Evolutionary conservation across 2,113 vertebrate species (phyloP).

Genomic region (Barbus barbus): DNA sequence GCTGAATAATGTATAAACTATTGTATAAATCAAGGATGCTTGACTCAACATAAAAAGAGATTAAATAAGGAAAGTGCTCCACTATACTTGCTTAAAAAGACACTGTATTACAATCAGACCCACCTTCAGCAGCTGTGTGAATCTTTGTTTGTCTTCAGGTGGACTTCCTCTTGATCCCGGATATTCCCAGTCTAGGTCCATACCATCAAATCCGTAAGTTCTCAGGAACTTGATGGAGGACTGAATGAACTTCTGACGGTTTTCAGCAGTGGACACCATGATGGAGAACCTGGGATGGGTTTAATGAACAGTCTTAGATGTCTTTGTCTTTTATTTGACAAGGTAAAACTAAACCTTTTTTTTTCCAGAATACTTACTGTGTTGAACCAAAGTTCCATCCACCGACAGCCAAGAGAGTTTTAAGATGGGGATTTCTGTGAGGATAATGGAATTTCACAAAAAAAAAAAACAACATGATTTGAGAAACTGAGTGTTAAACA

Average conservation of each 20-base stretch:
- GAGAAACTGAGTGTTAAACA: background rate
- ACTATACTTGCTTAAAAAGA: background rate
- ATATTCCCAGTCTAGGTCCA: conserved; percentile 84
- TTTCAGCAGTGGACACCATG: conserved; percentile 70
- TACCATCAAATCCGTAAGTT: conserved; percentile 79
- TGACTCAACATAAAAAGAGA: no score
- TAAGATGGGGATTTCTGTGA: conserved; percentile 80
- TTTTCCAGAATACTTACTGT: conserved; percentile 73
- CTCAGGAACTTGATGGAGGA: conserved; percentile 78
- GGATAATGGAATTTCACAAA: conserved; percentile 27
- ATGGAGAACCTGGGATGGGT: conserved; percentile 73
- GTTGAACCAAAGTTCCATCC: conserved; percentile 84
- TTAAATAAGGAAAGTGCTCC: no score
- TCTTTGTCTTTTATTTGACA: background rate
- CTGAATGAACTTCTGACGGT: conserved; percentile 78
- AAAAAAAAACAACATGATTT: background rate
- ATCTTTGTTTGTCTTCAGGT: conserved; percentile 77
- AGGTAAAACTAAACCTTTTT: background rate
- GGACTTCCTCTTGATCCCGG: conserved; percentile 80
- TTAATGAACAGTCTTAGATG: background rate
- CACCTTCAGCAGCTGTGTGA: conserved; percentile 79
- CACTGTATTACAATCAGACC: background rate
- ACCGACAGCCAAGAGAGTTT: conserved; percentile 85
- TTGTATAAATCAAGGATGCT: no score
- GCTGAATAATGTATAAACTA: no score